Evolutionary conservation across 23 tunicate genomes (phyloP).

Genomic region (Clavelina lepadiformis): DNA sequence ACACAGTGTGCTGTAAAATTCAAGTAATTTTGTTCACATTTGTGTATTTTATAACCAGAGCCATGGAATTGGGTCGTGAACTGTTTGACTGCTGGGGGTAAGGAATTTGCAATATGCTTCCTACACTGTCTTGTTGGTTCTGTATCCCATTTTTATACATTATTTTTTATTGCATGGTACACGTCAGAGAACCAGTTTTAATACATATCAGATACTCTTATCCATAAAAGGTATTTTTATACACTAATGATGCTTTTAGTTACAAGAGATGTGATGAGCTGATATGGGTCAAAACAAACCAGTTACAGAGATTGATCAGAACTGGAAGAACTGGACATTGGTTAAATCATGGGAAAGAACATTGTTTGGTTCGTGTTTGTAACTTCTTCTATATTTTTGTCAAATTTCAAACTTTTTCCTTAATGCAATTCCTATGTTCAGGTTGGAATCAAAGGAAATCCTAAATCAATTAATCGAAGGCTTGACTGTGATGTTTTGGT

Average conservation of each 20-base stretch:
- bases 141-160: neutral
- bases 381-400: neutral
- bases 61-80: slow-evolving; percentile 97
- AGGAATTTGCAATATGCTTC: neutral
- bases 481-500: slow-evolving; percentile 99
- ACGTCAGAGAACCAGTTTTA: no score
- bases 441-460: slow-evolving; percentile 97
- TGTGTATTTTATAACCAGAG: slow-evolving; percentile 30
- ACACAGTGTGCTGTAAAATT: neutral
- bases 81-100: slow-evolving; percentile 87
- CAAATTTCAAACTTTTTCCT: slow-evolving; percentile 5
- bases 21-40: neutral
- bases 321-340: slow-evolving; percentile 99
- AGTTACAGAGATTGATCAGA: slow-evolving; percentile 89
- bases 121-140: neutral
- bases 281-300: slow-evolving; percentile 99
- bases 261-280: slow-evolving; percentile 94
- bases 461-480: slow-evolving; percentile 68
- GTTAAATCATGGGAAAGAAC: slow-evolving; percentile 99
- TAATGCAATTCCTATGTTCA: no score
- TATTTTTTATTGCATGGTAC: no score
- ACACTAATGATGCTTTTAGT: no score
- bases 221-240: no score
- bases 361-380: slow-evolving; percentile 50
- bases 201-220: no score